These are phyloP conservation scores for Azorinus chamasolen DNA, from an alignment of 2,888 invertebrate species.

Conservation along the genomic window DNA sequence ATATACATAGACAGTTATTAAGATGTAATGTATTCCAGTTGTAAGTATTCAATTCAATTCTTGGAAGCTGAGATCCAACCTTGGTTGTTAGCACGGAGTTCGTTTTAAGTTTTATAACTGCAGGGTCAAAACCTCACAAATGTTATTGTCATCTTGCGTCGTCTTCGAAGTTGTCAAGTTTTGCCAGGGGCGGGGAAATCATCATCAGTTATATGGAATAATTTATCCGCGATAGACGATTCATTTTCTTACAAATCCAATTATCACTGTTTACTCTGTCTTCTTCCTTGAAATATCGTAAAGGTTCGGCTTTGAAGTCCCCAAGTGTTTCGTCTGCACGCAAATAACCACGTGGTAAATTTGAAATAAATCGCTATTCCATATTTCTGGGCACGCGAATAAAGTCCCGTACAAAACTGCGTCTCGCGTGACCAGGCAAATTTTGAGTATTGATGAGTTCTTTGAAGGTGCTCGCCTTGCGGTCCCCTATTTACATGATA, in stretches of 20 bases:
- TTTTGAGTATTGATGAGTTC: background rate
- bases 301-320: slow-evolving; percentile 30
- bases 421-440: slow-evolving; percentile 41
- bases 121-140: too few species aligned
- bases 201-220: too few species aligned
- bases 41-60: too few species aligned
- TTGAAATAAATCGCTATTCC: slow-evolving; percentile 25
- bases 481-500: slow-evolving; percentile 9
- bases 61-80: too few species aligned
- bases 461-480: background rate
- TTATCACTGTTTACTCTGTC: background rate
- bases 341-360: slow-evolving; percentile 11
- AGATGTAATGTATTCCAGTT: too few species aligned
- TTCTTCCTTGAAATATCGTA: too few species aligned
- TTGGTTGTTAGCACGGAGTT: too few species aligned
- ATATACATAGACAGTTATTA: too few species aligned
- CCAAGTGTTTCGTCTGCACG: slow-evolving; percentile 23
- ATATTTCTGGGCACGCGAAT: slow-evolving; percentile 45
- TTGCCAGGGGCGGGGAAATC: background rate
- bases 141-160: background rate
- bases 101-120: too few species aligned
- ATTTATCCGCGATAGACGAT: too few species aligned
- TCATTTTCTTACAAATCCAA: slow-evolving; percentile 4
- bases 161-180: background rate
- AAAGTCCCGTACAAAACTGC: slow-evolving; percentile 20